Percentiles rank a stretch among this genome's conserved stretches.
Evolutionary conservation across 2,888 invertebrate species (phyloP).

Genomic region (Deilephila porcellus): DNA sequence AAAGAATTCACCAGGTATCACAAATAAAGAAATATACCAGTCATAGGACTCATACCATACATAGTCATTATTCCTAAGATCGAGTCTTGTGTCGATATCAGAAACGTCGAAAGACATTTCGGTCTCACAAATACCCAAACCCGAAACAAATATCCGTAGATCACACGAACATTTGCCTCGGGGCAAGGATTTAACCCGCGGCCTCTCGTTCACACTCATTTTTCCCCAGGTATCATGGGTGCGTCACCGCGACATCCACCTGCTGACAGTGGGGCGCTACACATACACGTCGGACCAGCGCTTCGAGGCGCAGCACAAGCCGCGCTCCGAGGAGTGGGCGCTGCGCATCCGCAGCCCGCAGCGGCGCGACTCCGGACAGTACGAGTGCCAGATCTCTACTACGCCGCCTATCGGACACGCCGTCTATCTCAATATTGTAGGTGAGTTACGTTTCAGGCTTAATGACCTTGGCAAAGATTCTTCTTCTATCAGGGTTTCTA

Average conservation of each 20-base stretch:
- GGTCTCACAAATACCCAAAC: too few species aligned
- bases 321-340: constrained; percentile 95
- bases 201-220: background rate
- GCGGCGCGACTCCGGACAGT: constrained; percentile 93
- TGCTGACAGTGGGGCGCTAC: constrained; percentile 94
- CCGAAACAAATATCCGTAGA: too few species aligned
- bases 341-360: constrained; percentile 87
- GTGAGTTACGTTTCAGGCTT: constrained; percentile 81
- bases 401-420: constrained; percentile 94
- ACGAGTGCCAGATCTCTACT: constrained; percentile 96
- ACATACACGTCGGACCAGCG: constrained; percentile 94
- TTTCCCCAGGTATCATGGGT: constrained; percentile 94
- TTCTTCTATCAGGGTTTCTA: too few species aligned
- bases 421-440: constrained; percentile 92
- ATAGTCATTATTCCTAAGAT: too few species aligned
- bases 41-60: too few species aligned
- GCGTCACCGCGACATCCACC: constrained; percentile 94
- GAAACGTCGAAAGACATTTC: too few species aligned
- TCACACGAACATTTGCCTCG: too few species aligned
- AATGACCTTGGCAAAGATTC: background rate
- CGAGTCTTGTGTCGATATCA: too few species aligned
- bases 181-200: too few species aligned
- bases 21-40: too few species aligned
- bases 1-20: too few species aligned
- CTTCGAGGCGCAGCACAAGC: constrained; percentile 92